Percentiles rank a stretch among this genome's conserved stretches.
These are phyloP conservation scores for Protosalanx chinensis DNA, from an alignment of 2,797 vertebrate species.

Conservation along the genomic window DNA sequence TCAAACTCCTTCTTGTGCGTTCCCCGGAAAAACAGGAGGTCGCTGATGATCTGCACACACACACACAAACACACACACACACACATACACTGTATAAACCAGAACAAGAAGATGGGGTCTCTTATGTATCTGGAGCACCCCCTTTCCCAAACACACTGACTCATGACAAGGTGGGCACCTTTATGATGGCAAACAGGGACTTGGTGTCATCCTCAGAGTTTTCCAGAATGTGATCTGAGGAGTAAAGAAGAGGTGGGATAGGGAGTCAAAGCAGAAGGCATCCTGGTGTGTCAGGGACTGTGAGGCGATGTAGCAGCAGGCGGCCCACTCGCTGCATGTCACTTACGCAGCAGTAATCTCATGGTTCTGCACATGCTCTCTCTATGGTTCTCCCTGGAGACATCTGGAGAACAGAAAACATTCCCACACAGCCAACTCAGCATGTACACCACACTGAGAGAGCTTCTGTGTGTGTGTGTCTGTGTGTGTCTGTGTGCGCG, in stretches of 20 bases:
- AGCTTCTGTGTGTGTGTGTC: constrained; percentile 24
- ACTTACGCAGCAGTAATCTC: constrained; percentile 93
- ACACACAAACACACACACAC: constrained; percentile 17
- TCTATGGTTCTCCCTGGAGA: constrained; percentile 87
- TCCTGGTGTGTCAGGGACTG: too few relatives aligned
- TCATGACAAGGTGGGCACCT: constrained; percentile 71
- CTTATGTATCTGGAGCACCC: too few relatives aligned
- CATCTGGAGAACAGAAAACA: constrained; percentile 71
- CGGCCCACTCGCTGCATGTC: constrained; percentile 25
- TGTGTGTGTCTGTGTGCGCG: not conserved
- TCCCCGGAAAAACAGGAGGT: constrained; percentile 92
- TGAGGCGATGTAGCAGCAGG: too few relatives aligned
- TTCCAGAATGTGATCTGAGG: constrained; percentile 88
- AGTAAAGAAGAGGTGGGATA: constrained; percentile 5
- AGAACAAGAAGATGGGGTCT: not conserved
- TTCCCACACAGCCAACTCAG: too few relatives aligned
- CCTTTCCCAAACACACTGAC: not conserved
- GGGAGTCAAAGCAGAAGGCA: not conserved
- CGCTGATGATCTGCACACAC: constrained; percentile 84
- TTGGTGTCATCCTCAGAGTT: constrained; percentile 96
- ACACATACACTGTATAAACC: not conserved
- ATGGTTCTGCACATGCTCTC: constrained; percentile 87
- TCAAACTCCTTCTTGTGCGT: constrained; percentile 97
- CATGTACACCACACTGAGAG: constrained; percentile 51
- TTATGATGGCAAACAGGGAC: constrained; percentile 94